These are phyloP conservation scores for Onthophagus sagittarius DNA, from an alignment of 2,888 invertebrate genomes.

Conservation along the genomic window DNA sequence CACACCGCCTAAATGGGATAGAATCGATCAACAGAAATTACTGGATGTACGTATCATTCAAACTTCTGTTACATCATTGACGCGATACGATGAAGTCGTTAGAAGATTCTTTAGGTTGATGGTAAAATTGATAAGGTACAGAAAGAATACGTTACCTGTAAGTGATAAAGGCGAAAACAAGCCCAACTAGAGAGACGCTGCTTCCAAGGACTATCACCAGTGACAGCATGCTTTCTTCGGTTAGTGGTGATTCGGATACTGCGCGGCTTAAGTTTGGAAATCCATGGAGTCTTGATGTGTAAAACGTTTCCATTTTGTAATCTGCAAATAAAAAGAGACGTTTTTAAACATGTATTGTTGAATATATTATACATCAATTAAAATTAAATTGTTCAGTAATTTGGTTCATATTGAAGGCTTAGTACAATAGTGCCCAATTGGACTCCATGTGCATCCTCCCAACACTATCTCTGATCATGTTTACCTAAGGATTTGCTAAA, in stretches of 20 bases:
- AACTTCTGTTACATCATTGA: neutral
- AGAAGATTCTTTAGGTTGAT: too few species aligned
- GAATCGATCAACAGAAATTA: neutral
- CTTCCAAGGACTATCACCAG: slow-evolving; percentile 63
- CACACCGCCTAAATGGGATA: neutral
- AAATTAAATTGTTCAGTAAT: too few species aligned
- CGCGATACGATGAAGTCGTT: neutral
- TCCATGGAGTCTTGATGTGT: slow-evolving; percentile 50
- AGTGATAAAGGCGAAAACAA: slow-evolving; percentile 67
- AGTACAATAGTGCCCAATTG: too few species aligned
- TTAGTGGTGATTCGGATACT: slow-evolving; percentile 41
- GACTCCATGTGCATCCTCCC: too few species aligned
- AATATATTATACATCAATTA: too few species aligned
- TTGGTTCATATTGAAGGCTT: too few species aligned
- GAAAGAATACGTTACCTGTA: slow-evolving; percentile 55
- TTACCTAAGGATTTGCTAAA: too few species aligned
- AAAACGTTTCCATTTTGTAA: slow-evolving; percentile 50
- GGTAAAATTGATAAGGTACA: neutral
- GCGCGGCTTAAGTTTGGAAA: slow-evolving; percentile 45
- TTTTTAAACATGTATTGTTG: neutral
- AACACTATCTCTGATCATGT: too few species aligned
- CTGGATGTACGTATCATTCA: neutral
- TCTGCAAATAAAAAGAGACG: neutral
- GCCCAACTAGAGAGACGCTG: slow-evolving; percentile 62
- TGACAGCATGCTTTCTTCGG: slow-evolving; percentile 60